phyloP scores from a whole-genome alignment of 2,888 invertebrate genomes.

The Acanthosepion esculentum region DNA sequence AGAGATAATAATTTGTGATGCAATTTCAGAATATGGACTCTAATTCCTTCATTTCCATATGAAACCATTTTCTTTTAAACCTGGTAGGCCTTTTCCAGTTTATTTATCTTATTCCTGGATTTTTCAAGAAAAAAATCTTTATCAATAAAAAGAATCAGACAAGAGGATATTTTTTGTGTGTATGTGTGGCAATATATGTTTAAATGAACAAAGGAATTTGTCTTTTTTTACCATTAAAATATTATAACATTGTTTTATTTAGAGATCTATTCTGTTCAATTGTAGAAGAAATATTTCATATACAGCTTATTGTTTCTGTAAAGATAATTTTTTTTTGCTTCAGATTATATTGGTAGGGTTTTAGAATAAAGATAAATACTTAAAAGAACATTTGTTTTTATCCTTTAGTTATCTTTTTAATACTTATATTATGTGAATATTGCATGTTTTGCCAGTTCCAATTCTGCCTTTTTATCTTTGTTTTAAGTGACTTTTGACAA shows the following conservation, averaged over 20 bases:
- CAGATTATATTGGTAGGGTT: constrained; percentile 33
- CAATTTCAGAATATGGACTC: not conserved
- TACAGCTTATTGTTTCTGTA: not conserved
- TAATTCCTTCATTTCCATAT: not conserved
- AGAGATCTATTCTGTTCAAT: constrained; percentile 1
- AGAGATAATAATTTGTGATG: not conserved
- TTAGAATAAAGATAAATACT: constrained; percentile 22
- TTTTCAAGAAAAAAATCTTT: not conserved
- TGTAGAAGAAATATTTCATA: not conserved
- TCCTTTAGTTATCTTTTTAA: constrained; percentile 1
- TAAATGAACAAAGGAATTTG: constrained; percentile 33
- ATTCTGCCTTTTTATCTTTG: not conserved
- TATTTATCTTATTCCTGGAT: constrained; percentile 9
- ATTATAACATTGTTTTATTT: constrained; percentile 33
- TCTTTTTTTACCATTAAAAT: not conserved
- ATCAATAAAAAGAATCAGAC: not conserved
- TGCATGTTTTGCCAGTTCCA: not conserved
- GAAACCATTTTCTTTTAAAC: not conserved
- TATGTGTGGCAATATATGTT: constrained; percentile 33
- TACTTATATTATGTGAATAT: not conserved
- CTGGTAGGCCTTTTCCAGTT: constrained; percentile 20
- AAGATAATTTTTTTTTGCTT: not conserved
- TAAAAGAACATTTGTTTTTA: constrained; percentile 8
- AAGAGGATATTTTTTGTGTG: not conserved
- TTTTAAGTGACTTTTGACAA: constrained; percentile 33